Percentiles rank a stretch among this genome's conserved stretches.
phyloP scores from a whole-genome alignment of 2,113 vertebrate species.

The Eidolon helvum region DNA sequence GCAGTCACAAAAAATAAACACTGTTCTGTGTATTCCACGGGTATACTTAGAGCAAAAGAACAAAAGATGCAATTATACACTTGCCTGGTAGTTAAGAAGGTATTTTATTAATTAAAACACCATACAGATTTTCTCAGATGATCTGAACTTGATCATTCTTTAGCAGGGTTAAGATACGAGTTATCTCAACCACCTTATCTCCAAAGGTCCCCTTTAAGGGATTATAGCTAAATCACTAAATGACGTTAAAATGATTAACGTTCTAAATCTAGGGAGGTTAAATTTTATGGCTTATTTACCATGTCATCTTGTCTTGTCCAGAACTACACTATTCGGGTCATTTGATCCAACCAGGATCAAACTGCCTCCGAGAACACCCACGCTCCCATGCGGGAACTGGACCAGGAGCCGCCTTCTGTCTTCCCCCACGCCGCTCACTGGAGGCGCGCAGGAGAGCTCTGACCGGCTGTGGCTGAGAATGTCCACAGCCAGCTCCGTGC shows the following conservation, averaged over 20 bases:
- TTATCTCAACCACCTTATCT: background rate
- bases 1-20: constrained; percentile 42
- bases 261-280: background rate
- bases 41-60: background rate
- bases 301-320: background rate
- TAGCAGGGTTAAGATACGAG: background rate
- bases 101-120: background rate
- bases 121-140: background rate
- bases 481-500: too few species aligned
- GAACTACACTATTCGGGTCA: accelerated
- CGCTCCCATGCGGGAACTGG: background rate
- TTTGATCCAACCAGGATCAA: background rate
- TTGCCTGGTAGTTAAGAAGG: background rate
- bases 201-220: background rate
- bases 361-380: background rate
- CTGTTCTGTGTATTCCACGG: background rate
- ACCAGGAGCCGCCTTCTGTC: background rate
- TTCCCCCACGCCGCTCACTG: background rate
- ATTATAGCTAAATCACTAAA: background rate
- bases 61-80: background rate
- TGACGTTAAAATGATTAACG: background rate
- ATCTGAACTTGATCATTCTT: background rate
- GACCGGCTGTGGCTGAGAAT: too few species aligned
- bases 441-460: background rate
- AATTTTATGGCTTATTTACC: background rate